Evolutionary conservation across 2,888 invertebrate genomes (phyloP).

Genomic region (Pteria penguin): DNA sequence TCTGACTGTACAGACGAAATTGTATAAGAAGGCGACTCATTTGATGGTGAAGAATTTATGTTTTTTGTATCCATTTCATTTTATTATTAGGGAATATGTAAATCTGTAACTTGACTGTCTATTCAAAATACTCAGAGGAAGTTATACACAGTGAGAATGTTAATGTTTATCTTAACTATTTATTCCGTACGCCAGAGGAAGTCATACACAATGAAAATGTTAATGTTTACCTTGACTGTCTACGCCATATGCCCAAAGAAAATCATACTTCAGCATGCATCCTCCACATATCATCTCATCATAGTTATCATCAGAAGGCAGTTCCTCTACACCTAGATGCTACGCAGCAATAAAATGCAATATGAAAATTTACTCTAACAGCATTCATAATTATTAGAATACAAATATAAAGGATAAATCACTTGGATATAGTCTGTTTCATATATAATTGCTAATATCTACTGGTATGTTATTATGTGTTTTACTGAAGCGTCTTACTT

Average conservation of each 20-base stretch:
- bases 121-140: too few species aligned
- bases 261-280: slow-evolving; percentile 73
- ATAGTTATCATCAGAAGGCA: slow-evolving; percentile 47
- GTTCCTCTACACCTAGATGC: slow-evolving; percentile 69
- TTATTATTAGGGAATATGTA: too few species aligned
- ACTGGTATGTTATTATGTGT: background rate
- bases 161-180: too few species aligned
- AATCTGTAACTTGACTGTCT: too few species aligned
- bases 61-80: too few species aligned
- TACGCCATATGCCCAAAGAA: slow-evolving; percentile 72
- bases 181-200: too few species aligned
- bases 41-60: too few species aligned
- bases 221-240: slow-evolving; percentile 63
- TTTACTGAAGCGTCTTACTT: slow-evolving; percentile 51
- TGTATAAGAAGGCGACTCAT: too few species aligned
- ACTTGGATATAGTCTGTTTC: background rate
- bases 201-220: too few species aligned
- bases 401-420: background rate
- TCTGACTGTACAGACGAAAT: too few species aligned
- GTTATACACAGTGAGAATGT: too few species aligned
- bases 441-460: background rate
- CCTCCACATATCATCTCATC: slow-evolving; percentile 75
- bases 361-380: background rate
- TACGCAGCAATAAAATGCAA: slow-evolving; percentile 46
- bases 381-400: background rate